Evolutionary conservation across 2,888 invertebrate genomes (phyloP).

Genomic region (Nasonovia ribisnigri): DNA sequence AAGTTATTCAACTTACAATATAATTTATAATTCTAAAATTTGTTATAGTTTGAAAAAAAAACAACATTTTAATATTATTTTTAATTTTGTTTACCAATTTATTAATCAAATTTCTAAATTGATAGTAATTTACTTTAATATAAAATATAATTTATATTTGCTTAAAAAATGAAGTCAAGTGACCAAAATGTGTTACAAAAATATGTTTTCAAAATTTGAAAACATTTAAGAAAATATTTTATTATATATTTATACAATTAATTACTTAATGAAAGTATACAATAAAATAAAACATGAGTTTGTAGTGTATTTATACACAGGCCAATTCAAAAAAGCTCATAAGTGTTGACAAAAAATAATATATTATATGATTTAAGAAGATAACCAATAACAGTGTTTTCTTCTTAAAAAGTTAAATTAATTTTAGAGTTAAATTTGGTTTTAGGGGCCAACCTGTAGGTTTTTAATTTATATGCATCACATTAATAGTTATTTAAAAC

Average conservation of each 20-base stretch:
- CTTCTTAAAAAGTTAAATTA: neutral
- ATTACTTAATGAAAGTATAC: slow-evolving; percentile 8
- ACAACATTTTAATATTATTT: neutral
- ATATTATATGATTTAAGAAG: neutral
- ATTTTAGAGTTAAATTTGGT: neutral
- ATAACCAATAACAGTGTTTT: neutral
- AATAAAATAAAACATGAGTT: neutral
- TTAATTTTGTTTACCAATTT: neutral
- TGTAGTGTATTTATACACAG: neutral
- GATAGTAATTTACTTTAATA: neutral
- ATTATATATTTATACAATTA: neutral
- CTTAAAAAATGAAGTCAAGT: neutral
- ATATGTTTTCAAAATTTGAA: neutral
- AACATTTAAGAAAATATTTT: neutral
- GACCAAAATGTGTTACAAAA: neutral
- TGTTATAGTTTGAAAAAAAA: neutral
- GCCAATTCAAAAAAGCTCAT: neutral
- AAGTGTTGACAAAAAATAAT: neutral
- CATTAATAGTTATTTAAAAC: neutral
- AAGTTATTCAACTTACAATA: neutral
- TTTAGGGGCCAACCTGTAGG: neutral
- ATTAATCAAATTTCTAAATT: neutral
- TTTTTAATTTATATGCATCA: neutral
- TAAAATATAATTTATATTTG: neutral
- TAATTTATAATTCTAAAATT: neutral